Evolutionary conservation across 2,888 invertebrate species (phyloP), one percentile per base, ranked within the genome.

Genomic region (Mechanitis mazaeus): DNA sequence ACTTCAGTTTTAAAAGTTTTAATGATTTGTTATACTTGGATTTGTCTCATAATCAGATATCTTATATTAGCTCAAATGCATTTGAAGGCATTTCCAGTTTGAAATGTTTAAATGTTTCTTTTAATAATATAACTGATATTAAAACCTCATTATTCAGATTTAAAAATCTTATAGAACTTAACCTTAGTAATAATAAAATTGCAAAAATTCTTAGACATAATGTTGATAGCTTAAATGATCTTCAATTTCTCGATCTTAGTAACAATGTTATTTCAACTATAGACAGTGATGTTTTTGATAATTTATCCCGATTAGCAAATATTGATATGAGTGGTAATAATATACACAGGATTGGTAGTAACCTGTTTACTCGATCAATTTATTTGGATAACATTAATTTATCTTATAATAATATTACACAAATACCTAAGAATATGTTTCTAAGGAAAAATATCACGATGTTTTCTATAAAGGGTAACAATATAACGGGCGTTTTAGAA

Each of bases 81-180:
- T 85, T 85, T 62, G 84, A 84, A 66, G 85, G 85, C 2, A 65
- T 79, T 2, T 76, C 70, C 61, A 74, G 75, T 38, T 61, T 85
- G n/a, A 46, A 66, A 11, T 45, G 71, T 64, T 71, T 86, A 4
- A 75, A 79, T 62, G 61, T 86, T 2, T 79, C 83, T 1, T 63
- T 76, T 47, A 86, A 86, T 55, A 71, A 72, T 47, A 69, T 87
- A 55, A 56, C 65, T 6, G 77, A 79, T 46, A 74, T 85, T 2
- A 78, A 80, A 67, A 68, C 71, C 6, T 76, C 82, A 1, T 64
- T 87, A 1, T 74, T 81, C 46, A 46, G 82, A 61, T 82, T 85
- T 33, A 74, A 61, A 59, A 71, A 77, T 38, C 73, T 87, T 0
- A 66, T 68, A 64, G 64, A 66, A 56, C 71, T 87, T 12, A 74